phyloP scores from a whole-genome alignment of 2,113 vertebrate species.

The Gymnocephalus cernua region DNA sequence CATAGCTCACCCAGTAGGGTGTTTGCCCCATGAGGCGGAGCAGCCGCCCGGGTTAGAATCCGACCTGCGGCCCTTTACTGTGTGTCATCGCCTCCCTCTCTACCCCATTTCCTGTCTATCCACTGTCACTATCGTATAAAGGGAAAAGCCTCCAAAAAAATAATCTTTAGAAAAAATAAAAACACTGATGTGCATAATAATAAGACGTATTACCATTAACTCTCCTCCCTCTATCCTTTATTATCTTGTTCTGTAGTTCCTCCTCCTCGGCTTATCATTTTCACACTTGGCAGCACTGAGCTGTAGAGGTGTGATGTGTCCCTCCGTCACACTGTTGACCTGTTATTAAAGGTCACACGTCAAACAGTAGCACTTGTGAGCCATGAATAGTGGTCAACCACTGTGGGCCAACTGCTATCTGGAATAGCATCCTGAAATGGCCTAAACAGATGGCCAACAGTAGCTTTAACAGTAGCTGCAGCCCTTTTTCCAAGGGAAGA shows the following conservation, averaged over 20 bases:
- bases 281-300: constrained; percentile 45
- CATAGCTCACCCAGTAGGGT: too few species aligned
- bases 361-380: constrained; percentile 10
- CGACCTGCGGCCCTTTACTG: too few species aligned
- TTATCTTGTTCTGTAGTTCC: neutral
- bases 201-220: neutral
- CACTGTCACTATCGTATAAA: too few species aligned
- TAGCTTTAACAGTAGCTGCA: neutral
- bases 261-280: constrained; percentile 34
- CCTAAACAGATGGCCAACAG: neutral
- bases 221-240: neutral
- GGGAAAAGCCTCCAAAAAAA: too few species aligned
- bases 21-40: too few species aligned
- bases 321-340: constrained; percentile 12
- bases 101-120: too few species aligned
- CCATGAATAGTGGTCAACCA: constrained; percentile 9
- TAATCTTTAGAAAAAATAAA: too few species aligned
- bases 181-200: neutral
- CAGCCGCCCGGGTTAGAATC: too few species aligned
- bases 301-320: constrained; percentile 51
- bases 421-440: neutral
- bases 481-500: too few species aligned
- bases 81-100: too few species aligned
- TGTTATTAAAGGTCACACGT: constrained; percentile 20
- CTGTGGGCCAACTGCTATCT: neutral